Base-by-base conservation (phyloP, 2,888 invertebrate species). In the Gnatocerus cornutus region DNA sequence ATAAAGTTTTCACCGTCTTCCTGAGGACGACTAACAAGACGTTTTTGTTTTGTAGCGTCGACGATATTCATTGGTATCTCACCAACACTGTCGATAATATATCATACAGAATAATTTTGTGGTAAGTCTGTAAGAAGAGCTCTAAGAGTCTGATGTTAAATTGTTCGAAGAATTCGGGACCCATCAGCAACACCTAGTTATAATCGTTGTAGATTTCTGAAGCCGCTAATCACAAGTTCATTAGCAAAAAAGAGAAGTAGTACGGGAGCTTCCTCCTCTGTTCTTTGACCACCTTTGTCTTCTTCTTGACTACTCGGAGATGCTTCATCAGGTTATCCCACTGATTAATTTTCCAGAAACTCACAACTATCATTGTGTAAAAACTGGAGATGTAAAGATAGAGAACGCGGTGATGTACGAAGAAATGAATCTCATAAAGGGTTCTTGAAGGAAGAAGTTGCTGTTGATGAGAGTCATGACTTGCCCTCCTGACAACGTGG, bases 351-450 rank as follows among this genome's bases (percentile, higher is more conserved):
- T 55, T 33, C 37, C 55, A 39, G 7, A 55, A 39, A 13, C 14
- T 37, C 13, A 39, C 8, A 12, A 55, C 33, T 1, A 55, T 12
- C 39, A 39, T 55, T 8, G 39, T 39, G n/a, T 55, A 39, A 9
- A 55, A 33, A 16, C 55, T 55, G 39, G 14, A 55, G 14, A 12
- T 2, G 37, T 13, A 55, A 1, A 55, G 14, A 14, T n/a, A n/a
- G 2, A 14, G 37, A 55, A 39, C 14, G 33, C 55, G 5, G 55
- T 55, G 3, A 55, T 7, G 27, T 55, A 55, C 9, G 55, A 37
- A 33, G 13, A 5, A 14, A 37, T 0, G 3, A 55, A 8, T 37
- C 13, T 55, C 37, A 55, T 55, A 6, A 30, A 13, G 13, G 3
- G 33, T 5, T 33, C 39, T 6, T 55, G 5, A 2, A 9, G 33